phyloP scores from a whole-genome alignment of 2,113 vertebrate genomes.

The Limnothrissa miodon region DNA sequence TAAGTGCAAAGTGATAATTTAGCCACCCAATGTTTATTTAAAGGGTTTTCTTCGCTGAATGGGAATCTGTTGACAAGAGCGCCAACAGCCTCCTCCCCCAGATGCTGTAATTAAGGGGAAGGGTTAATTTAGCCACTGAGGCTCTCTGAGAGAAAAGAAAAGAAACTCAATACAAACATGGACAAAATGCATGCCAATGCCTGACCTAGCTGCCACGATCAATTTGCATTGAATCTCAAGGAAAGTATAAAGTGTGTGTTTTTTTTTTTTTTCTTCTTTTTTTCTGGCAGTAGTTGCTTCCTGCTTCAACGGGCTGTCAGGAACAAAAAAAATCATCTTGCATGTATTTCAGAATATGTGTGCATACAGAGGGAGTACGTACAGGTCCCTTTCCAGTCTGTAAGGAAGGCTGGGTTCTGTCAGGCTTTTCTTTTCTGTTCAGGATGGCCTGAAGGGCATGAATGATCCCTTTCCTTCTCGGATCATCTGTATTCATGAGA shows the following conservation, averaged over 20 bases:
- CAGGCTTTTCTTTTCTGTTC: background rate
- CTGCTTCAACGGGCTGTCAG: background rate
- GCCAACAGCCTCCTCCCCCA: background rate
- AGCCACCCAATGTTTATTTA: background rate
- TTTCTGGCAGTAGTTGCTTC: background rate
- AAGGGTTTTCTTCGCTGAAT: background rate
- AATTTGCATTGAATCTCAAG: background rate
- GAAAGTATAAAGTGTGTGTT: background rate
- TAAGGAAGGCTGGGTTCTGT: background rate
- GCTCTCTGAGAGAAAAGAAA: background rate
- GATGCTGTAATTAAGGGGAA: background rate
- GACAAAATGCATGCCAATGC: background rate
- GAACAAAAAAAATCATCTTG: background rate
- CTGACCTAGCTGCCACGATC: slow-evolving; percentile 6
- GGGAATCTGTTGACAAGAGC: background rate
- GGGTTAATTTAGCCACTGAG: background rate
- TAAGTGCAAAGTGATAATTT: background rate
- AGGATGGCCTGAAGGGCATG: background rate
- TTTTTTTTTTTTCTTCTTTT: background rate
- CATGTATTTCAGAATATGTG: background rate
- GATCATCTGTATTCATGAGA: slow-evolving; percentile 16
- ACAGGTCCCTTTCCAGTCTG: background rate
- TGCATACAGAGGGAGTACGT: background rate
- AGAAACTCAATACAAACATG: background rate
- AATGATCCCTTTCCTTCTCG: background rate